These are phyloP conservation scores for Chrysogorgia sp. DNA, from an alignment of 92 coral and sea anemone species.

Conservation along the genomic window DNA sequence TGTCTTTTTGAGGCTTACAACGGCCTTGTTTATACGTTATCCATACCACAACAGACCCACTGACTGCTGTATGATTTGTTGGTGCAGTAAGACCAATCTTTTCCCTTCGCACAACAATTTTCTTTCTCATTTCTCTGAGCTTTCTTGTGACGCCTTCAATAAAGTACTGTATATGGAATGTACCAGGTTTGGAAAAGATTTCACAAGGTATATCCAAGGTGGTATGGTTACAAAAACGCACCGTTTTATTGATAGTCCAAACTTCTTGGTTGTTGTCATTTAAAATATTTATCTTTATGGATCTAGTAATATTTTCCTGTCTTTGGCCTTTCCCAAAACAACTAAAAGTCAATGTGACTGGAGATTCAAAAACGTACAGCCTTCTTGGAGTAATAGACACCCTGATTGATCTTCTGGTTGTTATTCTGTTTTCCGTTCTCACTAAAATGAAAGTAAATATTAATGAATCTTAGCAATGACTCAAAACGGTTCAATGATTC, in stretches of 20 bases:
- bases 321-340: not conserved
- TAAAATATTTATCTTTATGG: slow-evolving; percentile 16
- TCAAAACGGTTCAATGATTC: slow-evolving; percentile 10
- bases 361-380: slow-evolving; percentile 12
- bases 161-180: slow-evolving; percentile 72
- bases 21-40: slow-evolving; percentile 69
- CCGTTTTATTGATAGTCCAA: not conserved
- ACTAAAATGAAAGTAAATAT: slow-evolving; percentile 2
- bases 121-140: slow-evolving; percentile 61
- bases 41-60: slow-evolving; percentile 77
- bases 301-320: not conserved
- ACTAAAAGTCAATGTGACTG: slow-evolving; percentile 20
- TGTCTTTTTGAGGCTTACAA: slow-evolving; percentile 80
- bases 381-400: slow-evolving; percentile 11
- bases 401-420: not conserved
- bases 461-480: not conserved
- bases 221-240: not conserved
- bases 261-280: slow-evolving; percentile 12
- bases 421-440: not conserved
- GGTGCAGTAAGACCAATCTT: slow-evolving; percentile 68
- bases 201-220: slow-evolving; percentile 65
- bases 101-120: slow-evolving; percentile 63
- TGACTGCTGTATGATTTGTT: slow-evolving; percentile 84
- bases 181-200: slow-evolving; percentile 79
- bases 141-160: slow-evolving; percentile 66